Base-by-base conservation (phyloP, 1,140 invertebrate species). In the Pentalonia nigronervosa region DNA sequence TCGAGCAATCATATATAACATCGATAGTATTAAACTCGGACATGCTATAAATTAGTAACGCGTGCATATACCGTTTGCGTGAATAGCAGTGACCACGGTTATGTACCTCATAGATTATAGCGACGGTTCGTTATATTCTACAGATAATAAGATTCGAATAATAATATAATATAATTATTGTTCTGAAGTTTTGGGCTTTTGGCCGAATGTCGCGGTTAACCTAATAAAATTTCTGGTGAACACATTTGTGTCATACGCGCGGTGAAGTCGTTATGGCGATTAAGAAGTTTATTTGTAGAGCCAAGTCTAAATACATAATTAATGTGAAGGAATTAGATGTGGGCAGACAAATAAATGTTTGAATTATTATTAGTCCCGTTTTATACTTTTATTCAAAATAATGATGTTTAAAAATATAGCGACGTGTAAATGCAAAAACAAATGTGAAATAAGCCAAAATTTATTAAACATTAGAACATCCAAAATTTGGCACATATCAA, bases 301-400 rank as follows among this genome's bases (percentile, higher is more conserved):
- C 25, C 41, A 86, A 50, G n/a, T 47, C 48, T 89, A 89, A 89
- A 53, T 89, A 89, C 87, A 53, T 34, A 50, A 89, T 89, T 53
- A 50, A 53, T 53, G 17, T 50, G 23, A 89, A 86, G 1, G 23
- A 47, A 86, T 86, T 30, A 47, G 25, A 50, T 8, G 88, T 56
- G 36, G 88, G 50, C 34, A 41, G 88, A 90, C 53, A 41, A 60
- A 90, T 60, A 60, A 90, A 56, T 30, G 9, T 25, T 41, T 56
- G 45, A 87, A 56, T 56, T 41, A 90, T 56, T 25, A 88, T 21
- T 36, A 41, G 53, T 25, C 34, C 50, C 6, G 53, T 60, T 20
- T 90, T 90, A 23, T 60, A 41, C 3, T 84, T 25, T 41, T 6
- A 84, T 41, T 23, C 41, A 41, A 45, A 11, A 56, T 25, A 47